phyloP scores from a whole-genome alignment of 2,797 vertebrate species.

The Lepus townsendii region DNA sequence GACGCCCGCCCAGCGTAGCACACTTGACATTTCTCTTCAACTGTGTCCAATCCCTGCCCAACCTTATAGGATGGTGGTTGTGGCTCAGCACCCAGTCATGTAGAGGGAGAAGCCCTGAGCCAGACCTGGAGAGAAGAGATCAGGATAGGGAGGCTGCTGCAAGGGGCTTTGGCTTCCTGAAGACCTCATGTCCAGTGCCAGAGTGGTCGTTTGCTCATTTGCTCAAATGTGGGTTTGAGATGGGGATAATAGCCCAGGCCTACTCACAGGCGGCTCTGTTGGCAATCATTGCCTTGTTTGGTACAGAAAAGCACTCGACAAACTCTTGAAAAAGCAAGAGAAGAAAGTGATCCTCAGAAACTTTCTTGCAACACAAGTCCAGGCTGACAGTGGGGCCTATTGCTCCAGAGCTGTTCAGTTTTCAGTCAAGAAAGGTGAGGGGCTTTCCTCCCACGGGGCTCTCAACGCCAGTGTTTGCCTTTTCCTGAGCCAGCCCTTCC shows the following conservation, averaged over 20 bases:
- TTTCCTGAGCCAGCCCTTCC: not conserved
- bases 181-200: not conserved
- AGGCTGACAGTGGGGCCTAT: not conserved
- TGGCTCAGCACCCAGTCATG: not conserved
- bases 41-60: not conserved
- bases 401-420: not conserved
- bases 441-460: not conserved
- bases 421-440: not conserved
- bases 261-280: not conserved
- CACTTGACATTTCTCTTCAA: not conserved
- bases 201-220: not conserved
- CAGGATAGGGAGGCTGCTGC: not conserved
- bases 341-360: not conserved
- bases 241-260: not conserved
- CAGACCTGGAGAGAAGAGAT: not conserved
- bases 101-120: not conserved
- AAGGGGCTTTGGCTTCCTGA: not conserved
- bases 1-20: not conserved
- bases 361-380: not conserved
- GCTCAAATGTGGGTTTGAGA: not conserved
- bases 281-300: not conserved
- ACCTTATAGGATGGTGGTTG: not conserved
- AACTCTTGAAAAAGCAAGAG: not conserved
- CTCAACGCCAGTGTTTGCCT: not conserved
- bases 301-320: conserved; percentile 6